Base-by-base conservation (phyloP, 2,888 invertebrate genomes). In the Melanotus villosus region DNA sequence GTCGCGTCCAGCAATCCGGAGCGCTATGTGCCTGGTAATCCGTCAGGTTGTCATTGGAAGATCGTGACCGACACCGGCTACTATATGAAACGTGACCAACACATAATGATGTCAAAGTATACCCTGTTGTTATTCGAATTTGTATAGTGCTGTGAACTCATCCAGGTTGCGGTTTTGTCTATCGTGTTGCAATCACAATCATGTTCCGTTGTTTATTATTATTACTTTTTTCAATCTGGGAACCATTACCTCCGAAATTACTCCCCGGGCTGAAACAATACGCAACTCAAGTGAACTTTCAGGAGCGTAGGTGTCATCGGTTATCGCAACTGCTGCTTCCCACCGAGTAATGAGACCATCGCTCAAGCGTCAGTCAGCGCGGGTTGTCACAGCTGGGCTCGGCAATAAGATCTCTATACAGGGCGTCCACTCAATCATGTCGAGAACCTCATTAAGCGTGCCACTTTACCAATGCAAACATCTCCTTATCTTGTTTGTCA, bases 61-160 rank as follows among this genome's bases (percentile, higher is more conserved):
- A 80, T 82, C 83, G 83, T 83, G 83, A 82, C 82, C 80, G 80
- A 82, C 81, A 82, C 80, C 78, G 81, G 84, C 83, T 84, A 83
- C 83, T 80, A 83, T 84, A 81, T 78, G 80, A 82, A 84, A 83
- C 84, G 83, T 84, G 84, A 84, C 80, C 80, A 75, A 79, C 74
- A 72, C 76, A 79, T 83, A 82, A 82, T 83, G 81, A 83, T 81
- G 82, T 83, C 83, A 81, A 82, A 83, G 80, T 83, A 81, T 76
- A 79, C 78, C 78, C 77, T 80, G 79, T 76, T 78, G 78, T 76
- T 77, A 77, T 77, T 71, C 67, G 65, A 80, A 80, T 77, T 78
- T 77, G 69, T 65, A 74, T 70, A 71, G 68, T 62, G 58, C 68
- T 59, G 71, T 68, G 70, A 74, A 72, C 68, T 69, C 71, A 73